These are phyloP conservation scores for Apamea anceps DNA, from an alignment of 2,888 invertebrate species.

Conservation along the genomic window DNA sequence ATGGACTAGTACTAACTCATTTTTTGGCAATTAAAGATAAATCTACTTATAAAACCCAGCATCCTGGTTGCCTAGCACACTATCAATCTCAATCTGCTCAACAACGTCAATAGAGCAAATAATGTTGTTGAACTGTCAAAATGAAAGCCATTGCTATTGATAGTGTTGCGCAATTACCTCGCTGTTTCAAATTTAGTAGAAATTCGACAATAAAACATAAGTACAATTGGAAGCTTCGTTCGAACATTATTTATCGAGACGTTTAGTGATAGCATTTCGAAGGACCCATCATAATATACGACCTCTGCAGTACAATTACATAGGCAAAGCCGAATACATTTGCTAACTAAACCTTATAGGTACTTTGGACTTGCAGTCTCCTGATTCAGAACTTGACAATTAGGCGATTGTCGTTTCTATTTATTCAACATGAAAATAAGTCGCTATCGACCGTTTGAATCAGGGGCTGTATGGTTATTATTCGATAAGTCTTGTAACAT, in stretches of 20 bases:
- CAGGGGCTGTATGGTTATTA: not conserved
- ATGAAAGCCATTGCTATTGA: too few species aligned
- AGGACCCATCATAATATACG: constrained; percentile 4
- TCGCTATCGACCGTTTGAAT: not conserved
- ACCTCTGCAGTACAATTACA: not conserved
- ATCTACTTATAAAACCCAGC: constrained; percentile 20
- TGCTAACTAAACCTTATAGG: not conserved
- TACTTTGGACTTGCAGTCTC: not conserved
- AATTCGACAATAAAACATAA: constrained; percentile 8
- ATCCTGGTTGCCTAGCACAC: too few species aligned
- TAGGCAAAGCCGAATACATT: constrained; percentile 3
- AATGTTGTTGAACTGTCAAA: too few species aligned
- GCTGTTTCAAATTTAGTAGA: constrained; percentile 18
- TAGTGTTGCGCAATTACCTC: too few species aligned
- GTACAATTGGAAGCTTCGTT: constrained; percentile 4
- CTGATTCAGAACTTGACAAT: not conserved
- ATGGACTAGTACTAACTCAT: constrained; percentile 62
- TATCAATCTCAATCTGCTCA: too few species aligned
- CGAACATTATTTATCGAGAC: not conserved
- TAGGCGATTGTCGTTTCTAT: not conserved
- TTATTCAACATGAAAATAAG: not conserved
- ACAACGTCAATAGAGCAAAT: too few species aligned
- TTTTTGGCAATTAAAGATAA: constrained; percentile 63
- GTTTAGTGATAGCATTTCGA: not conserved
- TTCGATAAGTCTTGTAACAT: not conserved